These are phyloP conservation scores for Drosophila orena DNA, from an alignment of 1,140 invertebrate species.

Conservation along the genomic window DNA sequence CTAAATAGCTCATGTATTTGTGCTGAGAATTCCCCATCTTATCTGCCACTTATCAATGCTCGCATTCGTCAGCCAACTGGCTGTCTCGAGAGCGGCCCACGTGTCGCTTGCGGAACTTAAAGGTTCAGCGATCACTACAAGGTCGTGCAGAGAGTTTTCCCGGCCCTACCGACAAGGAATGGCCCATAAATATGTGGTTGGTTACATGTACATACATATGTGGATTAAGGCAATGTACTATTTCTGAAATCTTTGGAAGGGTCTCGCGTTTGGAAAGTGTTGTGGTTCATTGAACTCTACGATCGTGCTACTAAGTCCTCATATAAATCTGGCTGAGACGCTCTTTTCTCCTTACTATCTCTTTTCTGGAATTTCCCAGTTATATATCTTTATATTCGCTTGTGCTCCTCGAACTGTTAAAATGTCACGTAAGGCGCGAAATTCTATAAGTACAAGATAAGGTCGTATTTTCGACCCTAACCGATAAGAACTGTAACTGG, in stretches of 20 bases:
- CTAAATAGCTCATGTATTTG: neutral
- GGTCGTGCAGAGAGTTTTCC: slow-evolving; percentile 27
- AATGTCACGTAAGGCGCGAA: slow-evolving; percentile 27
- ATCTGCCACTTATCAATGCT: slow-evolving; percentile 42
- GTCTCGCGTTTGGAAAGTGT: neutral
- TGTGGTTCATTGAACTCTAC: slow-evolving; percentile 21
- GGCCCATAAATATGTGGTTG: slow-evolving; percentile 17
- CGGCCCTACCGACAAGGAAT: slow-evolving; percentile 27
- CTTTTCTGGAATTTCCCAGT: neutral
- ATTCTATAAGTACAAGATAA: slow-evolving; percentile 40
- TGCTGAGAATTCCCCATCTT: slow-evolving; percentile 13
- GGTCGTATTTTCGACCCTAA: slow-evolving; percentile 44
- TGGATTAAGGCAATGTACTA: neutral
- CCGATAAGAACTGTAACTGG: slow-evolving; percentile 43
- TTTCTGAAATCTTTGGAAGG: neutral
- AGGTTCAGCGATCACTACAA: slow-evolving; percentile 21
- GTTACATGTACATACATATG: slow-evolving; percentile 13
- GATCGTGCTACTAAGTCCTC: neutral
- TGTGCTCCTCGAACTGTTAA: slow-evolving; percentile 1
- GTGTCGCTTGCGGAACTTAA: slow-evolving; percentile 23
- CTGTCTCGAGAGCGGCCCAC: slow-evolving; percentile 39
- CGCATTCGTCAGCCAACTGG: slow-evolving; percentile 19
- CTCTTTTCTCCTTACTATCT: neutral
- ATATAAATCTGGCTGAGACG: too few relatives aligned
- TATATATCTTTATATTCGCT: neutral